Percentiles rank a stretch among this genome's conserved stretches.
phyloP scores from a whole-genome alignment of 2,113 vertebrate genomes.

The Riparia riparia region DNA sequence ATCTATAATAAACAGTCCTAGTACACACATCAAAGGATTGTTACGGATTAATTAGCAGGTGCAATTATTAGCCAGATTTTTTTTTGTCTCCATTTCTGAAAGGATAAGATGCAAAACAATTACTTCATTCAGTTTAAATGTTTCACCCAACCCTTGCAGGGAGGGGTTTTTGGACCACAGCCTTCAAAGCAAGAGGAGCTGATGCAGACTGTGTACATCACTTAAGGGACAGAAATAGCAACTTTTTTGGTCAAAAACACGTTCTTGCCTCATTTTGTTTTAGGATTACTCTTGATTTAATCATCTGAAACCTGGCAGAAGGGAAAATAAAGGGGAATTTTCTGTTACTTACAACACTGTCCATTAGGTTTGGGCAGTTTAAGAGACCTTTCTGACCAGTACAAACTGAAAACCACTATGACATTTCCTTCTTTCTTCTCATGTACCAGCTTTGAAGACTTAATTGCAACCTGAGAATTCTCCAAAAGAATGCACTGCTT shows the following conservation, averaged over 20 bases:
- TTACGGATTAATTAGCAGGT: not conserved
- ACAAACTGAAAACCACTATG: not conserved
- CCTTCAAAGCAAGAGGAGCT: not conserved
- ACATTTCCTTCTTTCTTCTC: not conserved
- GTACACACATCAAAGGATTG: not conserved
- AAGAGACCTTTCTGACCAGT: not conserved
- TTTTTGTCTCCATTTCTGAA: not conserved
- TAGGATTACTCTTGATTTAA: not conserved
- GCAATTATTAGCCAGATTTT: not conserved
- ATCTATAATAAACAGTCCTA: not conserved
- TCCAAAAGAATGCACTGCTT: not conserved
- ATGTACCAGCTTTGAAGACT: not conserved
- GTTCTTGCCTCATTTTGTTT: not conserved
- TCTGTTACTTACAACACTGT: not conserved
- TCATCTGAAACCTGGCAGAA: not conserved
- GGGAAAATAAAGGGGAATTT: not conserved
- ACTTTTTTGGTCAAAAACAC: not conserved
- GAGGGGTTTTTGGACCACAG: not conserved
- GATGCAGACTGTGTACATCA: not conserved
- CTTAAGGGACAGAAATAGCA: not conserved
- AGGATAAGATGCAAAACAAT: not conserved
- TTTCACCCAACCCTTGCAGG: not conserved
- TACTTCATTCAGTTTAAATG: not conserved
- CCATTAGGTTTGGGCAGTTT: not conserved
- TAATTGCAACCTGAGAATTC: not conserved